Conservation (phyloP, 2,797 vertebrate genomes). For the Amblyopsis hoosieri region DNA sequence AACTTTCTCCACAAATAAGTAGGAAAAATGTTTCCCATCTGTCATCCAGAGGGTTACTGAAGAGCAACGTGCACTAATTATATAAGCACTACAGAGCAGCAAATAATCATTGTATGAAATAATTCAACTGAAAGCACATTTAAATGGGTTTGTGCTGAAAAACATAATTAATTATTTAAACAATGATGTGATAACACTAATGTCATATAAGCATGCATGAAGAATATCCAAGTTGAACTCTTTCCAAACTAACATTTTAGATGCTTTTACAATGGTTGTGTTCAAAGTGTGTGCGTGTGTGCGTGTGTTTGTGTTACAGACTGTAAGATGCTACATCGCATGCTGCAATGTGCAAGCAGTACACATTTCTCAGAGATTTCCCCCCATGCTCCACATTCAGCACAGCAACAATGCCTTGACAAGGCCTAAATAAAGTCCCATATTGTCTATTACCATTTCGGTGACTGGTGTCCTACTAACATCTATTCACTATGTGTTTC, state of each 20-base stretch:
- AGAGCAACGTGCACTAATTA: slow-evolving; percentile 24
- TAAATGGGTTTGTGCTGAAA: too few species aligned
- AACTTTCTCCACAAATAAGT: background rate
- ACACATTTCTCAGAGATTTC: slow-evolving; percentile 24
- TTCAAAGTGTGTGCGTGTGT: background rate
- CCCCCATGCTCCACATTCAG: slow-evolving; percentile 11
- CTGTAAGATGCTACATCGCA: slow-evolving; percentile 14
- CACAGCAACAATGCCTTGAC: slow-evolving; percentile 22
- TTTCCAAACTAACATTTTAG: too few species aligned
- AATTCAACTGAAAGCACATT: background rate
- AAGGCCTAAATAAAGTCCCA: slow-evolving; percentile 3
- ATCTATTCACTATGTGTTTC: slow-evolving; percentile 2
- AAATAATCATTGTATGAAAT: background rate
- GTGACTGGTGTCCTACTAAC: slow-evolving; percentile 10
- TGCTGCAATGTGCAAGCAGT: slow-evolving; percentile 16
- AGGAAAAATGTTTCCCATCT: slow-evolving; percentile 2
- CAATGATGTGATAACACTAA: too few species aligned
- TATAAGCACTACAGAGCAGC: background rate
- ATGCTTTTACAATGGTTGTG: background rate
- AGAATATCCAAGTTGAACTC: too few species aligned
- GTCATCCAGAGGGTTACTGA: slow-evolving; percentile 12
- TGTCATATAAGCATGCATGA: too few species aligned
- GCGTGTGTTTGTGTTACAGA: slow-evolving; percentile 9
- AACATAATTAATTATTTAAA: too few species aligned
- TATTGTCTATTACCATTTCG: slow-evolving; percentile 25